phyloP scores from a whole-genome alignment of 1,140 invertebrate genomes.

The Plectrocnemia conspersa region DNA sequence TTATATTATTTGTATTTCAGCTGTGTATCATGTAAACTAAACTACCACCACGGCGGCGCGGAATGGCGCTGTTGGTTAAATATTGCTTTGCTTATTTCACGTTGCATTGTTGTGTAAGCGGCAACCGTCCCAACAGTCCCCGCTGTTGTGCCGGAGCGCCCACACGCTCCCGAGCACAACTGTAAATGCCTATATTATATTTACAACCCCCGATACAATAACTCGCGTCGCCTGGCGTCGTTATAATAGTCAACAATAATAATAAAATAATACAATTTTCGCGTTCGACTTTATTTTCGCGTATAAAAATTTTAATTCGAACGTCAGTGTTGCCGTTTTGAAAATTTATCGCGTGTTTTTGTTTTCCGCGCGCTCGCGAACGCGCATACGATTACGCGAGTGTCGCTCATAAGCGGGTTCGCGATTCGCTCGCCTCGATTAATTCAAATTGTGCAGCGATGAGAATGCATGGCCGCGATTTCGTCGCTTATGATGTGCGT shows the following conservation, averaged over 20 bases:
- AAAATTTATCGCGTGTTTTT: no score
- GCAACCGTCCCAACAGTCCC: constrained; percentile 36
- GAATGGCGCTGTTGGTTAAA: constrained; percentile 46
- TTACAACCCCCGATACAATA: neutral
- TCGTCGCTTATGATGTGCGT: no score
- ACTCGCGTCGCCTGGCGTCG: neutral
- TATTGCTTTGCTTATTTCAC: constrained; percentile 56
- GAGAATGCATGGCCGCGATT: no score
- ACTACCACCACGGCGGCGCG: constrained; percentile 45
- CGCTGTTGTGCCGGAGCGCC: constrained; percentile 26
- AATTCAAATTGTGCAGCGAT: no score
- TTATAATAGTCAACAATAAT: neutral
- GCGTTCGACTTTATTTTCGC: no score
- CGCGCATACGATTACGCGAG: no score
- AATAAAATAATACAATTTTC: no score
- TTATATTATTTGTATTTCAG: constrained; percentile 58
- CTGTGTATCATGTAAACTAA: constrained; percentile 56
- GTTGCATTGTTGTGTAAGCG: constrained; percentile 53
- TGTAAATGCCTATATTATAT: constrained; percentile 11
- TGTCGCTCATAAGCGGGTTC: no score
- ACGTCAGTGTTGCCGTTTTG: no score
- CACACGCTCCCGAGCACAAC: constrained; percentile 18
- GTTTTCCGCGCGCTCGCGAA: no score
- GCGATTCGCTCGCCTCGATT: no score
- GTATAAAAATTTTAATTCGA: no score